Conservation (phyloP, 2,113 vertebrate species). For the Electrona antarctica region DNA sequence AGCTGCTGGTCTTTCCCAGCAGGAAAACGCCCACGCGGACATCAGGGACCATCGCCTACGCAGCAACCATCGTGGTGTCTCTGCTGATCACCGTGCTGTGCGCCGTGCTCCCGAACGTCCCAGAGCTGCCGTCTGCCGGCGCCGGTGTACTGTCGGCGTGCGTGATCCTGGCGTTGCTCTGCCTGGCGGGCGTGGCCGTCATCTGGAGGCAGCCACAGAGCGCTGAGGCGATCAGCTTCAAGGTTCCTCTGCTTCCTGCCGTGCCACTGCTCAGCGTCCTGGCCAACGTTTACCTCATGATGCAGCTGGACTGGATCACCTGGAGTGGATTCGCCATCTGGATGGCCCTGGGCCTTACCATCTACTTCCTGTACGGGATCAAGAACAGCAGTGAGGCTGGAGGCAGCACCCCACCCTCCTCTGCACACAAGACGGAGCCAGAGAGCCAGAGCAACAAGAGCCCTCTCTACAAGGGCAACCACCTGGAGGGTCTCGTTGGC, state of each 20-base stretch:
- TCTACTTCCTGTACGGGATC: no score
- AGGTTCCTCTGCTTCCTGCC: slow-evolving; percentile 48
- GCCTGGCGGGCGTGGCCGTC: slow-evolving; percentile 35
- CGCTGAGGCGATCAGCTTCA: not conserved
- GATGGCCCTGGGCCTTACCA: slow-evolving; percentile 35
- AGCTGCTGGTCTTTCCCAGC: no score
- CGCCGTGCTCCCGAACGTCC: slow-evolving; percentile 29
- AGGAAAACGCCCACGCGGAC: no score
- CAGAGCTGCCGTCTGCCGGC: not conserved
- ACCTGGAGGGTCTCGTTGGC: no score
- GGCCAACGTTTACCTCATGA: slow-evolving; percentile 50
- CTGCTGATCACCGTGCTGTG: slow-evolving; percentile 31
- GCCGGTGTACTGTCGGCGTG: slow-evolving; percentile 14
- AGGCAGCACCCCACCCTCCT: no score
- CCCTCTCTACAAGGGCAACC: no score
- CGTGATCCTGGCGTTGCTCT: slow-evolving; percentile 15
- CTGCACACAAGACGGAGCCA: no score
- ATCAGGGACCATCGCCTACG: no score
- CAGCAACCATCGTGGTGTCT: slow-evolving; percentile 24
- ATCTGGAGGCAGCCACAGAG: slow-evolving; percentile 61
- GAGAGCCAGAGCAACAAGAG: no score
- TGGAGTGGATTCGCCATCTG: slow-evolving; percentile 50
- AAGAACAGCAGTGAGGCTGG: no score
- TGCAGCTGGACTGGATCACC: slow-evolving; percentile 39
- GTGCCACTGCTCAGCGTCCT: slow-evolving; percentile 47